Evolutionary conservation across 1,140 invertebrate species (phyloP).

Genomic region (Reticulitermes speratus): DNA sequence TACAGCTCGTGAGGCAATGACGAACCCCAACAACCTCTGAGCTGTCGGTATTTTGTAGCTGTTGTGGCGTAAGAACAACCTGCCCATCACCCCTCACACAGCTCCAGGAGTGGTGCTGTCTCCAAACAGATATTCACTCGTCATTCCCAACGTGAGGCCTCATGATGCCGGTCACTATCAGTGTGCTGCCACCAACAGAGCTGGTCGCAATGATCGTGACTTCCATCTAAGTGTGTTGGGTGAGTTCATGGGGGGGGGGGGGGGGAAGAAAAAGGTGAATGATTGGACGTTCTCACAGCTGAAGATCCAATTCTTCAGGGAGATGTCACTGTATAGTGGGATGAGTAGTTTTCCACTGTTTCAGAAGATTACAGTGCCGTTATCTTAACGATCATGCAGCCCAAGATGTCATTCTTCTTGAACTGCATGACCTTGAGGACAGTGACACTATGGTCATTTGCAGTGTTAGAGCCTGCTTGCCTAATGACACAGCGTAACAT

Average conservation of each 20-base stretch:
- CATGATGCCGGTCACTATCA: slow-evolving; percentile 51
- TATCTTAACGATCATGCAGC: too few relatives aligned
- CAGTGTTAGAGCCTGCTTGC: too few relatives aligned
- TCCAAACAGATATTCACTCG: slow-evolving; percentile 34
- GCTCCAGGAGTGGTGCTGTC: slow-evolving; percentile 37
- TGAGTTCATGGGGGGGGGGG: slow-evolving; percentile 36
- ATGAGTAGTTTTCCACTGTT: too few relatives aligned
- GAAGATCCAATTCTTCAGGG: too few relatives aligned
- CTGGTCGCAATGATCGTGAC: slow-evolving; percentile 49
- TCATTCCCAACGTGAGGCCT: slow-evolving; percentile 39
- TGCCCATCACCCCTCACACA: slow-evolving; percentile 36
- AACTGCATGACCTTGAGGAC: too few relatives aligned
- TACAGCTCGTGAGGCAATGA: neutral
- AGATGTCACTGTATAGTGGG: too few relatives aligned
- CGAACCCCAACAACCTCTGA: neutral
- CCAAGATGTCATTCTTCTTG: too few relatives aligned
- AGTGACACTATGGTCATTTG: too few relatives aligned
- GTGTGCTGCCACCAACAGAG: slow-evolving; percentile 55
- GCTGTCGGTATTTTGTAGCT: slow-evolving; percentile 29
- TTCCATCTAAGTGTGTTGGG: slow-evolving; percentile 53
- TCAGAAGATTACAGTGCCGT: too few relatives aligned
- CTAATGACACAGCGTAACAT: too few relatives aligned
- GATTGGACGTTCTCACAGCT: too few relatives aligned
- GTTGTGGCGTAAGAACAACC: slow-evolving; percentile 35
- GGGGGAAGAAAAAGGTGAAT: too few relatives aligned